These are phyloP conservation scores for Podargus strigoides DNA, from an alignment of 2,797 vertebrate species.

Conservation along the genomic window DNA sequence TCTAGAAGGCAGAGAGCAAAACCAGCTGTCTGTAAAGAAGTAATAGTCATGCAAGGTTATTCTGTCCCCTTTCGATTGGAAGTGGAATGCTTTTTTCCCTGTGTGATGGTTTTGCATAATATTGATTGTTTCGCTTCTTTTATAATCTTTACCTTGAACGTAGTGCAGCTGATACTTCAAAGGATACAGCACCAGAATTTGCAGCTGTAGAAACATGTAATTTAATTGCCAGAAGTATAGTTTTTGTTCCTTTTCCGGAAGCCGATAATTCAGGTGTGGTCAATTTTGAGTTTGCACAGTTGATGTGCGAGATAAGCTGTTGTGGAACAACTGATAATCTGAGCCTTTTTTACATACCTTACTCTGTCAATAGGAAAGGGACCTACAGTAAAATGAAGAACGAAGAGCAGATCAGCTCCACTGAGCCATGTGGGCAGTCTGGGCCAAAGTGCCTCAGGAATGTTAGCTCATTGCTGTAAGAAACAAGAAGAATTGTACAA, in stretches of 20 bases:
- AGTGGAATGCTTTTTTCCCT: neutral
- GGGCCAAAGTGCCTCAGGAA: neutral
- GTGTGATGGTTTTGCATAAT: neutral
- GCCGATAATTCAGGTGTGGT: rapidly evolving
- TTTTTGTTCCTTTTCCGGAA: neutral
- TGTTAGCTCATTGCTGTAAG: rapidly evolving
- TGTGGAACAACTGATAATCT: neutral
- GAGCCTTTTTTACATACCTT: neutral
- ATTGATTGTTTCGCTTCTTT: neutral
- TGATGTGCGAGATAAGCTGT: neutral
- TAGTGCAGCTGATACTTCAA: neutral
- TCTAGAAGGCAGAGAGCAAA: neutral
- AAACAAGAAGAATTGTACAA: neutral
- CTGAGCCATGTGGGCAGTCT: neutral
- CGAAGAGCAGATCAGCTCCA: neutral
- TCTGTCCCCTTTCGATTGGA: neutral
- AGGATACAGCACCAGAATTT: neutral
- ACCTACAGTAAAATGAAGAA: neutral
- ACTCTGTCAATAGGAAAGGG: neutral
- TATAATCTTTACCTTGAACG: neutral
- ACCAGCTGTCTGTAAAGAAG: neutral
- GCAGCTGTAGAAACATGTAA: neutral
- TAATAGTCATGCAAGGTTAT: neutral
- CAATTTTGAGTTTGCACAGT: neutral
- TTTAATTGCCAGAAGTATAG: neutral